phyloP scores from a whole-genome alignment of 2,797 vertebrate species.

The Diplodus sargus region DNA sequence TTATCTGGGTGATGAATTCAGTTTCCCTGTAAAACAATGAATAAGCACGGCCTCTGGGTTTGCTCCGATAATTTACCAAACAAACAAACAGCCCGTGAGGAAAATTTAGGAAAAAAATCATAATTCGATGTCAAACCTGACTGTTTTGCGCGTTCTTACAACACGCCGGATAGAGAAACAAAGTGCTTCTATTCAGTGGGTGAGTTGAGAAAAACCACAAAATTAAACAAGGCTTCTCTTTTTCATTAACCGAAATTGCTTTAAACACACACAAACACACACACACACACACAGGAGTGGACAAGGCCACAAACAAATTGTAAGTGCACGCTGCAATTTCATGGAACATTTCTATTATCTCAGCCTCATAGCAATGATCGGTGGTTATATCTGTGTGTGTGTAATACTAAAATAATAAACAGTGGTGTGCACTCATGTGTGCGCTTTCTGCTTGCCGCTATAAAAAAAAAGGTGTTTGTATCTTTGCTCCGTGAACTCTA shows the following conservation, averaged over 20 bases:
- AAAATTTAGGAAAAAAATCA: conserved; percentile 5
- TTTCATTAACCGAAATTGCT: conserved; percentile 31
- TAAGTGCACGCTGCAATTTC: conserved; percentile 21
- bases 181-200: not conserved
- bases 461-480: conserved; percentile 42
- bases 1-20: conserved; percentile 57
- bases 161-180: not conserved
- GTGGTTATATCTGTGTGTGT: conserved; percentile 32
- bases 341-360: conserved; percentile 52
- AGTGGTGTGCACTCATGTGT: conserved; percentile 16
- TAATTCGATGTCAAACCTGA: conserved; percentile 11
- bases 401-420: conserved; percentile 35
- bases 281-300: conserved; percentile 18
- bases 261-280: conserved; percentile 7
- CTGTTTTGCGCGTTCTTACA: conserved; percentile 6
- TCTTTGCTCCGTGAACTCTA: conserved; percentile 53
- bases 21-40: conserved; percentile 54
- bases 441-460: conserved; percentile 11
- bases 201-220: conserved; percentile 5
- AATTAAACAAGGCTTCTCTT: conserved; percentile 26
- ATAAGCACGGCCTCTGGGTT: conserved; percentile 22
- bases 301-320: conserved; percentile 20
- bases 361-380: conserved; percentile 32
- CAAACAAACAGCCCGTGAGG: conserved; percentile 29
- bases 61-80: conserved; percentile 32